phyloP scores from a whole-genome alignment of 2,797 vertebrate genomes.

The Artibeus jamaicensis region DNA sequence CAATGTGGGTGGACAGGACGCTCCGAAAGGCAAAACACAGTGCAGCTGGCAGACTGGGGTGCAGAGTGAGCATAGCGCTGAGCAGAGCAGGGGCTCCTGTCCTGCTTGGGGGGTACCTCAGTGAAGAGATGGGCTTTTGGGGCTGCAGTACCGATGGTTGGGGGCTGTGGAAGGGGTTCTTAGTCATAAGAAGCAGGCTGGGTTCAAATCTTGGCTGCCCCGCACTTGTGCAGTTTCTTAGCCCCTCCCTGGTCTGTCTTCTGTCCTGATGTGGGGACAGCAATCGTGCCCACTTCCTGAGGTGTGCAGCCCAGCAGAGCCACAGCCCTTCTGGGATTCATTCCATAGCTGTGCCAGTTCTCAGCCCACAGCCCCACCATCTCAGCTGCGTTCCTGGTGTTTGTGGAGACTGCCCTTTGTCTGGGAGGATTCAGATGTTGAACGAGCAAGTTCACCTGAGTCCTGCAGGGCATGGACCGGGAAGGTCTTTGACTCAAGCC shows the following conservation, averaged over 20 bases:
- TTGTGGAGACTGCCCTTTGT: conserved; percentile 10
- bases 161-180: neutral
- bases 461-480: neutral
- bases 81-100: neutral
- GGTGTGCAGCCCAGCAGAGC: neutral
- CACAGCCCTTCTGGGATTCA: accelerated
- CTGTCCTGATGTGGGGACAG: neutral
- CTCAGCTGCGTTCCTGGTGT: neutral
- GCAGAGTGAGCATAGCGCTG: accelerated
- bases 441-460: neutral
- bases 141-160: accelerated
- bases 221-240: neutral
- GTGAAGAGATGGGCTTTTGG: neutral
- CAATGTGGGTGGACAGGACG: too few relatives aligned
- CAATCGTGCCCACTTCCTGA: neutral
- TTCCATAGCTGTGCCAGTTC: neutral
- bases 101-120: neutral
- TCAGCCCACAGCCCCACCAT: accelerated
- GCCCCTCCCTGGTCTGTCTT: neutral
- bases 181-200: neutral
- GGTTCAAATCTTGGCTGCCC: neutral
- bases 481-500: conserved; percentile 21
- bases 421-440: conserved; percentile 41
- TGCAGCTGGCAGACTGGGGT: neutral
- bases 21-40: neutral